Evolutionary conservation across 1,140 invertebrate genomes (phyloP).

Genomic region (Zophobas atratus): DNA sequence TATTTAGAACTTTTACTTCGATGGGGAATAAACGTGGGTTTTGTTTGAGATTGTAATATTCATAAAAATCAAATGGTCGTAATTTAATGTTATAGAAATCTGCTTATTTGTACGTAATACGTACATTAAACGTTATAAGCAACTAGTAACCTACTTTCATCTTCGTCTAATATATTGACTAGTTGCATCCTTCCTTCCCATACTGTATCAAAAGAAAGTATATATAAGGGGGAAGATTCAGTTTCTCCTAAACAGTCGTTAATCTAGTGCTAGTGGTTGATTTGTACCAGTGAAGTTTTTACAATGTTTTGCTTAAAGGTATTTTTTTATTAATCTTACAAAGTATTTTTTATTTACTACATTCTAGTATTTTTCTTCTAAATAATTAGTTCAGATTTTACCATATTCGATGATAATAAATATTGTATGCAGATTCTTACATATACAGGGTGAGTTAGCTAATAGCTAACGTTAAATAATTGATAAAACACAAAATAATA

Average conservation of each 20-base stretch:
- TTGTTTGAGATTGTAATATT: too few relatives aligned
- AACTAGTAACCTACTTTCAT: slow-evolving; percentile 54
- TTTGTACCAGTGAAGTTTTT: neutral
- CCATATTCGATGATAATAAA: too few relatives aligned
- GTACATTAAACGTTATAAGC: slow-evolving; percentile 30
- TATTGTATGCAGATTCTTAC: too few relatives aligned
- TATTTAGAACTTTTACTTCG: too few relatives aligned
- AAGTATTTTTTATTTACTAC: too few relatives aligned
- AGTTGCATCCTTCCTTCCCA: slow-evolving; percentile 42
- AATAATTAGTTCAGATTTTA: neutral
- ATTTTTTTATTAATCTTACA: neutral
- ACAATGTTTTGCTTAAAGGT: neutral
- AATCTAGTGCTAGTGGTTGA: slow-evolving; percentile 1
- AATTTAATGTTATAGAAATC: slow-evolving; percentile 14
- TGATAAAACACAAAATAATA: too few relatives aligned
- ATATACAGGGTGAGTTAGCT: too few relatives aligned
- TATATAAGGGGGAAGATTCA: slow-evolving; percentile 46
- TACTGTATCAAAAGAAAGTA: slow-evolving; percentile 50
- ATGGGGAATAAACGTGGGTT: too few relatives aligned
- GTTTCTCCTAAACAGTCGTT: slow-evolving; percentile 21
- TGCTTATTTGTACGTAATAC: neutral
- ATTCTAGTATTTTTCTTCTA: neutral
- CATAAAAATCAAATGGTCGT: neutral
- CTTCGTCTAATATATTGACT: slow-evolving; percentile 42
- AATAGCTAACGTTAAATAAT: too few relatives aligned